Base-by-base conservation (phyloP, 2,113 vertebrate species). In the Dromiciops gliroides region DNA sequence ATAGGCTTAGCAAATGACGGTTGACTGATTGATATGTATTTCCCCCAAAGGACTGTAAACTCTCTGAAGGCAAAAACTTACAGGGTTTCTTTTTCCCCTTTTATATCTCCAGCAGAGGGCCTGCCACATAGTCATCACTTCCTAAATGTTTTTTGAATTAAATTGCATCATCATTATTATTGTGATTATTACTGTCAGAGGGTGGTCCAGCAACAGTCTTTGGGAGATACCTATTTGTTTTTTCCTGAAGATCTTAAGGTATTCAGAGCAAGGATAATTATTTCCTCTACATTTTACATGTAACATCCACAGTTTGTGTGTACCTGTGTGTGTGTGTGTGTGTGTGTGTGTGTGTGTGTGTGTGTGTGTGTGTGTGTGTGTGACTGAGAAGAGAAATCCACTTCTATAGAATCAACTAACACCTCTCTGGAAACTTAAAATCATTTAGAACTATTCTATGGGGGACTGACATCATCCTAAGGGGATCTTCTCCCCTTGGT, bases 211-310 rank as follows among this genome's bases (percentile, higher is more conserved):
- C 90, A 51, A 51, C 11, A 75, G 51, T 50, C 75, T 93, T 56
- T 23, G 51, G 50, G n/a, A 89, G 92, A 8, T 3, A 23, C 51
- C 95, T 16, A 8, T 88, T 90, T 94, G 67, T 95, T 93, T 91
- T 28, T 53, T 93, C 67, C 53, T 83, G 67, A 92, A 88, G 92
- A 48, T 95, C 67, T 53, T 89, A 49, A 93, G 53, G 52, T 49
- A 49, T 89, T 89, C 8, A 3, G 83, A 91, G 93, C 52, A 89
- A 96, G 96, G 28, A 47, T 83, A 83, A 83, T 89, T 49, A 52
- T 26, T 60, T 92, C 60, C 94, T 89, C 51, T 92, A 88, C 47
- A 56, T 83, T 44, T 28, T 52, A 9, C 75, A 51, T 14, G 24
- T 19, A 94, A 89, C 37, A 48, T 92, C 93, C 10, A 49, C 90